A percentile compares a stretch with the other conserved stretches of the same genome.
These are phyloP conservation scores for Gastrophysa polygoni DNA, from an alignment of 2,888 invertebrate species.

Conservation along the genomic window DNA sequence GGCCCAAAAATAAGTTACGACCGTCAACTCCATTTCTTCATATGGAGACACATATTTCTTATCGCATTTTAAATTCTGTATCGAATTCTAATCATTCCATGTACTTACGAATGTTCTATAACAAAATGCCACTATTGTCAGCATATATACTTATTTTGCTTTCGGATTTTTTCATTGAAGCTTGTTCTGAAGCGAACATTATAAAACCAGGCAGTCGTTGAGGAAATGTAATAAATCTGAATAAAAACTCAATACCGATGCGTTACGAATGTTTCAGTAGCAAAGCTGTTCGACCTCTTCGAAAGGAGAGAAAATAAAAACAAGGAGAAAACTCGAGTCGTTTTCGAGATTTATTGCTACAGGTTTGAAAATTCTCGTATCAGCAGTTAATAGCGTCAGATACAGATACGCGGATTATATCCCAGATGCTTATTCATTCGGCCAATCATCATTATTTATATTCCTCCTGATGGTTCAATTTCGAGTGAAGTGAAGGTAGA, in stretches of 20 bases:
- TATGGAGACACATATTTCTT: no score
- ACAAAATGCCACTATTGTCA: no score
- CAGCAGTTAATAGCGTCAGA: neutral
- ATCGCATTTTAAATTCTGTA: no score
- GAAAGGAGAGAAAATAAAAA: neutral
- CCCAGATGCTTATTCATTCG: neutral
- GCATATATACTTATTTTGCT: no score
- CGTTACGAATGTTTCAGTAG: neutral
- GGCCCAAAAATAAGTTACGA: no score
- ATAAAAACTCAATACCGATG: neutral
- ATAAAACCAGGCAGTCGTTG: no score
- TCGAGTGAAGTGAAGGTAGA: neutral
- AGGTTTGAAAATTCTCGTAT: slow-evolving; percentile 10
- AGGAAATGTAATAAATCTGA: neutral
- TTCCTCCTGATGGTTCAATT: neutral
- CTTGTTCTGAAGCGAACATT: no score
- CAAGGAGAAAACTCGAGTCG: neutral
- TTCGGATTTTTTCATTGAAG: no score
- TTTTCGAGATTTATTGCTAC: slow-evolving; percentile 9
- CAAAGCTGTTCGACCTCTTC: neutral
- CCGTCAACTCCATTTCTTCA: no score
- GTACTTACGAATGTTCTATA: no score
- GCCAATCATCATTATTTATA: neutral
- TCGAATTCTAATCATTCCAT: no score
- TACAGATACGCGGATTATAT: neutral